Conservation (phyloP, 2,888 invertebrate species). For the Phymatocera aterrima region DNA sequence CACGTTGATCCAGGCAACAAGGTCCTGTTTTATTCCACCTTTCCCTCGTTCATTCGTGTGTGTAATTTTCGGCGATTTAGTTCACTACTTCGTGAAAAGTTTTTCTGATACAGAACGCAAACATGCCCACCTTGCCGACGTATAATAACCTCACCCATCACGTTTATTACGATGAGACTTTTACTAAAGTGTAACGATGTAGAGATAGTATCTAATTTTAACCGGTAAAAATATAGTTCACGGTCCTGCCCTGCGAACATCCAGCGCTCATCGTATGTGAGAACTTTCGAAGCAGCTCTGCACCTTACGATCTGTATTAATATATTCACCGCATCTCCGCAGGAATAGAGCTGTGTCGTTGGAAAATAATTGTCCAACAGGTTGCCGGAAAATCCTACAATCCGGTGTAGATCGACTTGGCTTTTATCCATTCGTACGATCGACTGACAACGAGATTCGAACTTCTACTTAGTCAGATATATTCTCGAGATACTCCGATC, state of each 20-base stretch:
- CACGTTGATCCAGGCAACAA: not conserved
- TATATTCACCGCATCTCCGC: not conserved
- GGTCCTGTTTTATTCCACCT: not conserved
- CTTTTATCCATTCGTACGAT: conserved; percentile 8
- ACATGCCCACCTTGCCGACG: too few species aligned
- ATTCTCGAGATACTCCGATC: not conserved
- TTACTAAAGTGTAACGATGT: not conserved
- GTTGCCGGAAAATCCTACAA: not conserved
- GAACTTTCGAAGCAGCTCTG: not conserved
- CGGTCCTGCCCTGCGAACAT: not conserved
- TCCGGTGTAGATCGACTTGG: not conserved
- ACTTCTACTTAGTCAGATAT: not conserved
- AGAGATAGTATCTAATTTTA: conserved; percentile 1
- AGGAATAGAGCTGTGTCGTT: not conserved
- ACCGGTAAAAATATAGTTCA: not conserved
- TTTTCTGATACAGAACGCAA: not conserved
- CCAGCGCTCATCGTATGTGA: not conserved
- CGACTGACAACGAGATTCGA: not conserved
- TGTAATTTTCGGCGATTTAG: conserved; percentile 11
- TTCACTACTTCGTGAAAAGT: not conserved
- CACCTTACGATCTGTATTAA: not conserved
- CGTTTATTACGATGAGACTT: not conserved
- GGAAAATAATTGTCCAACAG: conserved; percentile 7
- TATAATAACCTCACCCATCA: too few species aligned
- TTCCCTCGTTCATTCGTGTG: not conserved